Base-by-base conservation (phyloP, 2,888 invertebrate species). In the Scaptodrosophila latifasciaeformis region DNA sequence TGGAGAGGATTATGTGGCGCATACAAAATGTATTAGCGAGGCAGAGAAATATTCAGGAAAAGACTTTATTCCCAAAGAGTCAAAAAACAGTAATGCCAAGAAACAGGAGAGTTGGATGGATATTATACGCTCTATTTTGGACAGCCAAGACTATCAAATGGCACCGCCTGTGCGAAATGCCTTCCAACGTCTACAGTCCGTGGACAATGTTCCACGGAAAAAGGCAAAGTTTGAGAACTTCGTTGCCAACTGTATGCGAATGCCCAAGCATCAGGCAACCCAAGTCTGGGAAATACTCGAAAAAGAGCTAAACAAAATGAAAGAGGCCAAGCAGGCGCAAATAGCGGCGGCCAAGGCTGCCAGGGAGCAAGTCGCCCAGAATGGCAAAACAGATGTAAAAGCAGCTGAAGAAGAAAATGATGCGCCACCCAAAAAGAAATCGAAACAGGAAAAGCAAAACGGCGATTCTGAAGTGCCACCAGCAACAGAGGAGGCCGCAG, bases 1-100 rank as follows among this genome's bases (percentile, higher is more conserved):
- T 72, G 93, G 91, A 2, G 90, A 93, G 54, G 92, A 92, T 9
- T 96, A 93, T 86, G 90, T 89, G 37, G 87, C 87, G 1, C 96
- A 96, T 83, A 92, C 87, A n/a, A 93, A 94, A 87, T 97, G 96
- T 86, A 89, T 96, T 44, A 90, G 92, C 0, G 92, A 98, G 87
- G 92, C 92, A 21, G 92, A 96, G 85, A 92, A 96, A 69, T 98
- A 98, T 83, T 92, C 0, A 93, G 24, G 24, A 24, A 24, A 24
- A 7, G 24, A 24, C 24, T 24, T 5, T 7, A 7, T 24, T 2
- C 88, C 91, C 2, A 93, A 92, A 80, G 87, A 89, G 12, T 86
- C 87, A 9, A 90, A 91, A 51, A 94, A 94, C 81, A 96, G 95
- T 86, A 96, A 96, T 5, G 94, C 94, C 82, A 90, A 89, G 63